These are phyloP conservation scores for Synanthedon tipuliformis DNA, from an alignment of 2,888 invertebrate species.

Conservation along the genomic window DNA sequence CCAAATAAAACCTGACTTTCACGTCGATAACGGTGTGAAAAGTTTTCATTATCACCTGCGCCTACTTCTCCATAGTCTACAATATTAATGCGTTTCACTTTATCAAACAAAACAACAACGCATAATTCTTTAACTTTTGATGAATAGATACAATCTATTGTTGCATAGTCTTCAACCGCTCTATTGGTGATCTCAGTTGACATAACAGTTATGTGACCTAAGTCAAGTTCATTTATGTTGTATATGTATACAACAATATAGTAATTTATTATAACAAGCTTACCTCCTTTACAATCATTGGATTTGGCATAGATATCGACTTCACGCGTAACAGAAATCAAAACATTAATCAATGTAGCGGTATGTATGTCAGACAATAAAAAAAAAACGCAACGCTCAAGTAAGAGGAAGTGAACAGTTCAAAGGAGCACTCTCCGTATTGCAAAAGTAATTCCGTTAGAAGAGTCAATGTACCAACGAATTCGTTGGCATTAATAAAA, in stretches of 20 bases:
- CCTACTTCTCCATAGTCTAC: constrained; percentile 8
- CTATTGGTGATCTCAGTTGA: background rate
- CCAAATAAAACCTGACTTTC: constrained; percentile 12
- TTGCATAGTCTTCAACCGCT: background rate
- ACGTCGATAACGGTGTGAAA: constrained; percentile 20
- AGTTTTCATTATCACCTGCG: constrained; percentile 11
- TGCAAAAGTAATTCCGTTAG: constrained; percentile 14
- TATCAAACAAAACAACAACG: constrained; percentile 4
- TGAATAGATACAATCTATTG: background rate
- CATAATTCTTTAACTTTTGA: background rate
- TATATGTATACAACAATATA: no score
- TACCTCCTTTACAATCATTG: background rate
- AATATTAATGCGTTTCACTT: constrained; percentile 15
- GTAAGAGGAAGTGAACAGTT: constrained; percentile 3
- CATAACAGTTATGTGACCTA: constrained; percentile 22
- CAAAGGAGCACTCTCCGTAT: constrained; percentile 4
- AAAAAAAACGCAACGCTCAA: constrained; percentile 2
- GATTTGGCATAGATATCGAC: background rate
- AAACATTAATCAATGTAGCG: constrained; percentile 3
- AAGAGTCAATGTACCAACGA: constrained; percentile 13
- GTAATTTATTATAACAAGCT: no score
- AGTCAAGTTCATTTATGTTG: constrained; percentile 7
- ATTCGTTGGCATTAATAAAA: background rate
- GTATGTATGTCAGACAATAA: constrained; percentile 2
- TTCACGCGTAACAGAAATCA: background rate